Evolutionary conservation across 2,113 vertebrate genomes (phyloP), one percentile per base, ranked within the genome.

Genomic region (Chelonoidis abingdonii): DNA sequence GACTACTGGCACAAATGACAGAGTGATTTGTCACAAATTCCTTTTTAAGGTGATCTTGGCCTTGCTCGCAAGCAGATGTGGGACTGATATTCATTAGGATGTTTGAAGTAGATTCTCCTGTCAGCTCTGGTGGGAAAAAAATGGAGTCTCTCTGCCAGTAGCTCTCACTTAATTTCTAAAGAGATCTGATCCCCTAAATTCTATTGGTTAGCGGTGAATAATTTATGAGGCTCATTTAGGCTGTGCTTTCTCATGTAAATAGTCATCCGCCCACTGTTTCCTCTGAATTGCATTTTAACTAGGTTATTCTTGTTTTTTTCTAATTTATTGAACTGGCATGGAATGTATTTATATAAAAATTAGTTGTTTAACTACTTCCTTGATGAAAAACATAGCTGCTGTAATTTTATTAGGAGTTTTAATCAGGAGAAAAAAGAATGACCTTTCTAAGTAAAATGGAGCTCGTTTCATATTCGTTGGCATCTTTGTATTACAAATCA

Each of bases 241-340:
- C 90, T 84, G 53, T 96, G 83, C 90, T 97, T 97, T 96, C 96
- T 92, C 90, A 97, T 97, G 96, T 96, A 98, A 98, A 98, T 98
- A 98, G 97, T 96, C 97, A 92, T 92, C 98, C 91, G 92, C 94
- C 98, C 97, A 96, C 97, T 95, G 97, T 98, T 99, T 98, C 97
- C 97, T 99, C 95, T 97, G 95, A 97, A 98, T 95, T 94, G 91
- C 94, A 97, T 96, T 95, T 97, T 99, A 99, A 99, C 98, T 98
- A 98, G 97, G 98, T 99, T 99, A 98, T 97, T 93, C 95, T 97
- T 95, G 96, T 98, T 97, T 98, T 98, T 98, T 98, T 94, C 98
- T 98, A 97, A 98, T 97, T 98, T 98, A 97, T 97, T 98, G 94
- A 98, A 98, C 96, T 98, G 97, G 98, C 93, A 95, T 96, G 97